A percentile compares a stretch with the other conserved stretches of the same genome.
Evolutionary conservation across 2,888 invertebrate species (phyloP).

Genomic region (Volucella inanis): DNA sequence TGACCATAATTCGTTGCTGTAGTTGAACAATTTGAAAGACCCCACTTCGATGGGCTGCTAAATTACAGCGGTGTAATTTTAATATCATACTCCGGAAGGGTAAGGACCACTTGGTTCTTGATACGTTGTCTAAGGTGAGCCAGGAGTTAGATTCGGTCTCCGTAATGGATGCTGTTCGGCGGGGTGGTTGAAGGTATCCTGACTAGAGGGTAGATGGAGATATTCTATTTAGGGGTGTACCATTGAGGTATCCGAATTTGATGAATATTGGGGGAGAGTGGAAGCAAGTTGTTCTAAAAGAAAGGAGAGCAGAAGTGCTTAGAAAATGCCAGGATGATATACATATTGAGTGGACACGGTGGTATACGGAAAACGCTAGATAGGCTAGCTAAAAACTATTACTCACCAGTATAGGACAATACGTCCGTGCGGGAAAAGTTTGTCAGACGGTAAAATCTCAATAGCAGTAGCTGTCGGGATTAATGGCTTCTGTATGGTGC

Average conservation of each 20-base stretch:
- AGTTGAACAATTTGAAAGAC: too few species aligned
- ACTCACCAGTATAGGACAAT: slow-evolving; percentile 6
- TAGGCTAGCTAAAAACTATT: background rate
- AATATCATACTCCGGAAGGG: too few species aligned
- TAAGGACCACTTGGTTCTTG: slow-evolving; percentile 36
- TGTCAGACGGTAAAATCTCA: slow-evolving; percentile 1
- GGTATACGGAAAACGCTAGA: slow-evolving; percentile 1
- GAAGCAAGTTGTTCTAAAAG: too few species aligned
- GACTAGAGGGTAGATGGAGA: background rate
- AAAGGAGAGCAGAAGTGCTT: background rate
- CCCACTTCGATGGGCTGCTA: too few species aligned
- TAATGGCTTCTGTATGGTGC: background rate
- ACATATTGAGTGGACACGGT: background rate
- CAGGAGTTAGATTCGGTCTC: background rate
- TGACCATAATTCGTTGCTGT: too few species aligned
- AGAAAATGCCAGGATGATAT: background rate
- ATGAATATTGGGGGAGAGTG: too few species aligned
- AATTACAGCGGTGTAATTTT: too few species aligned
- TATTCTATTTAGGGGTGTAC: background rate
- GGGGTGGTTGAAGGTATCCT: background rate
- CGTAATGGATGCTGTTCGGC: too few species aligned
- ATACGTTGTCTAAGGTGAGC: slow-evolving; percentile 1
- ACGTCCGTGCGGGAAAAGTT: too few species aligned
- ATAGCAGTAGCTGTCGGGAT: background rate
- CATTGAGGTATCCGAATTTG: background rate